phyloP scores from a whole-genome alignment of 1,140 invertebrate species.

The Ceratina japonica region DNA sequence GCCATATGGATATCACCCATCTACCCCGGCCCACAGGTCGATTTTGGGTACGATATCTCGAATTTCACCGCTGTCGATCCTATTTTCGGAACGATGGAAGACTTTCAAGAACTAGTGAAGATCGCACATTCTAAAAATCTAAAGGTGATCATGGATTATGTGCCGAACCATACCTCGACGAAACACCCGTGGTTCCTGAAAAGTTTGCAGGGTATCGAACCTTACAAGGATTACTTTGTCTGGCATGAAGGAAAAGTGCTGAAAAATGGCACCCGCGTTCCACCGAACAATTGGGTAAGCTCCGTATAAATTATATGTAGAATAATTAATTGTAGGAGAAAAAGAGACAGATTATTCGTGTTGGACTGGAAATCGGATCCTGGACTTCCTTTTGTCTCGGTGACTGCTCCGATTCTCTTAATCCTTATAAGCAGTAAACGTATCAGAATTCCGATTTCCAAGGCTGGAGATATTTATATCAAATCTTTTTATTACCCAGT shows the following conservation, averaged over 20 bases:
- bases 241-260: constrained; percentile 84
- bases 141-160: constrained; percentile 83
- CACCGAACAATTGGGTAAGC: constrained; percentile 90
- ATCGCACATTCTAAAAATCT: constrained; percentile 57
- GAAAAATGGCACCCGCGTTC: constrained; percentile 77
- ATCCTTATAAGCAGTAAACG: too few relatives aligned
- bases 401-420: too few relatives aligned
- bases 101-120: constrained; percentile 81
- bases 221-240: constrained; percentile 85
- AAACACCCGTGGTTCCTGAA: constrained; percentile 85
- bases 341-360: too few relatives aligned
- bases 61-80: constrained; percentile 82
- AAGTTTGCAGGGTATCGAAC: constrained; percentile 79
- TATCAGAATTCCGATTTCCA: too few relatives aligned
- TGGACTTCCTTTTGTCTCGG: too few relatives aligned
- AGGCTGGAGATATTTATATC: too few relatives aligned
- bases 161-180: constrained; percentile 88
- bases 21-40: constrained; percentile 81
- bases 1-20: constrained; percentile 85
- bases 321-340: too few relatives aligned
- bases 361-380: too few relatives aligned
- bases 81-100: constrained; percentile 82
- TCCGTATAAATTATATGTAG: too few relatives aligned
- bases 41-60: constrained; percentile 85
- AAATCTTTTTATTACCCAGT: too few relatives aligned